Evolutionary conservation across 2,888 invertebrate species (phyloP), one percentile per base, ranked within the genome.

Genomic region (Spilarctia lutea): DNA sequence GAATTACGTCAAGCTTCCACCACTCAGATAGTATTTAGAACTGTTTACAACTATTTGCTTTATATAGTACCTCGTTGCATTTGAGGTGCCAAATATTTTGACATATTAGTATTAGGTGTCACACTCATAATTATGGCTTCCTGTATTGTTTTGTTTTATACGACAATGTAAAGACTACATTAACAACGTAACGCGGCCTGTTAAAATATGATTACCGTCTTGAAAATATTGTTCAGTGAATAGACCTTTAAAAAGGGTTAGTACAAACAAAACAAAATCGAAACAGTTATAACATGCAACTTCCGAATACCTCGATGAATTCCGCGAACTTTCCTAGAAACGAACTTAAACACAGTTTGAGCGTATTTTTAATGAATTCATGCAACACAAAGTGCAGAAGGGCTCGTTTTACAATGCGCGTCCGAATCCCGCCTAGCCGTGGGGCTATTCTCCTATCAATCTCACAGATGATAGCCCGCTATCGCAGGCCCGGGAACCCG

Each of bases 401-500:
- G 86, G 85, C 84, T 81, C 83, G 85, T 88, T 88, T 89, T 90
- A 92, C 91, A 90, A 91, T 89, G 91, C 91, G 83, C 88, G 88
- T 88, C 93, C 93, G 87, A 94, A 93, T 90, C 92, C 88, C 89
- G 86, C 87, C 88, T 92, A 90, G 94, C 95, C 95, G 91, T 88
- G 88, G 94, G 95, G 93, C 91, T 92, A 92, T 94, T 94, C 94
- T 92, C 94, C 95, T 95, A 96, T 96, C 95, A 95, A 96, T 96
- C 96, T 95, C 89, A 83, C 84, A 93, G 95, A 95, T 95, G 96
- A 96, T 96, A 95, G 94, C 87, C 91, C 88, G 89, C 92, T 94
- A 95, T 95, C 94, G 91, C 89, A 86, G 81, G 85, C 86, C 85
- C 82, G 86, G 89, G 90, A 90, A 91, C 92, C 90, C 91, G 93